Evolutionary conservation across 1,140 invertebrate species (phyloP), one percentile per base, ranked within the genome.

Genomic region (Laupala kohalensis): DNA sequence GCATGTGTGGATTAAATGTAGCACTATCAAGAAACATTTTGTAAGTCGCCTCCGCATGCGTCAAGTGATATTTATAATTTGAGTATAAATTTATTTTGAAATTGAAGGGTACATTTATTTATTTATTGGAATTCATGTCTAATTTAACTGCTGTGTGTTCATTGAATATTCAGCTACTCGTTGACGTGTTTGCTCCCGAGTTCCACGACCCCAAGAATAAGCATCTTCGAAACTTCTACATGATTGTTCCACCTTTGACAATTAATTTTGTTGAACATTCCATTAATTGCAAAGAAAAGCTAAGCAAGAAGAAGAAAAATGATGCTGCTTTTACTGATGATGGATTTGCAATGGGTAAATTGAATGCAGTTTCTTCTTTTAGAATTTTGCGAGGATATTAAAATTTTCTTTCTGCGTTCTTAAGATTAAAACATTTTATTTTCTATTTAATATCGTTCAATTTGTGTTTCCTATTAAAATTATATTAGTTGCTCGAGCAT

Each of bases 191-290:
- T 82, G 86, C 92, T 5, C 88, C 92, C 2, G 92, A 93, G 27
- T 93, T 98, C 76, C 84, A 92, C 62, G 91, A 95, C 80, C 81
- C 86, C 0, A 93, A 94, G 77, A 96, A 96, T 82, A 84, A 89
- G 70, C 97, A 99, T 84, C 83, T 99, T 24, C 89, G 89, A 76
- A 95, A 96, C 78, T 99, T 99, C 80, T 96, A 91, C 78, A 88
- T 96, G 3, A 96, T 99, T 74, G 84, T 99, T 64, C 97, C 97
- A 27, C 90, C 97, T 6, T 80, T 99, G 74, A 98, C 94, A 4
- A 84, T 99, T 69, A 99, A 98, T 80, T 98, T 92, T 83, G 88
- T 99, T 15, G 95, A 99, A 78, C 90, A 98, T 79, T 90, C 94
- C 25, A 89, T 98, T 68, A 87, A 89, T 24, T 92, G 92, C 75